Evolutionary conservation across 2,797 vertebrate species (phyloP), one percentile per base, ranked within the genome.

Genomic region (Gobio occitaniae): DNA sequence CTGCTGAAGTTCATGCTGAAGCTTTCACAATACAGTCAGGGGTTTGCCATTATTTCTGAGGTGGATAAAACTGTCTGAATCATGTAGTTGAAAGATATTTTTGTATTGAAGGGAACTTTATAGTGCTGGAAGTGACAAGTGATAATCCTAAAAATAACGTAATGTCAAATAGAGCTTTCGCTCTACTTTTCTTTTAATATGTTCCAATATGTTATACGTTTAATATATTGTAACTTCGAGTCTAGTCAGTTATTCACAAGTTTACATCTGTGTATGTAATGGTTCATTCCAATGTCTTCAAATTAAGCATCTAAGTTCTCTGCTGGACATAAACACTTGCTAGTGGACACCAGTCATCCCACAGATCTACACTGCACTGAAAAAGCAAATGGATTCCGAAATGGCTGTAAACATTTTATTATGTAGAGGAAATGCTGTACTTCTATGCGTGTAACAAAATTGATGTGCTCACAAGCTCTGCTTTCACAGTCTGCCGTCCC

Each of bases 401-500:
- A 44, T 54, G 65, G 19, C 74, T 78, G 21, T 84, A 9, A 48
- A 71, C 5, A 0, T 63, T 48, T 38, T 70, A 54, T 63, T 50
- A 63, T 74, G 19, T 32, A 78, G 71, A 41, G 48, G 38, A 68
- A 84, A 80, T 50, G 66, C 44, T 79, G 3, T 50, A 50, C 21
- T 72, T 71, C 13, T 79, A 17, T 50, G 59, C 47, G 36, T 52
- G 88, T 91, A 92, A 78, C 65, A 36, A 59, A 61, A 32, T 61
- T 10, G 12, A 70, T 56, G 63, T 91, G 90, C 90, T 91, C 91
- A 91, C 91, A 78, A 74, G 50, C 86, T 72, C 85, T 84, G 72
- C 88, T 91, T 91, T 92, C 90, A 89, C 91, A 84, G 89, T 82
- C 88, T 88, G 19, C 13, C 16, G 0, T 59, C 66, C 89, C 84